A percentile compares a stretch with the other conserved stretches of the same genome.
These are phyloP conservation scores for Micropoecilia bifurca DNA, from an alignment of 2,797 vertebrate genomes.

Conservation along the genomic window DNA sequence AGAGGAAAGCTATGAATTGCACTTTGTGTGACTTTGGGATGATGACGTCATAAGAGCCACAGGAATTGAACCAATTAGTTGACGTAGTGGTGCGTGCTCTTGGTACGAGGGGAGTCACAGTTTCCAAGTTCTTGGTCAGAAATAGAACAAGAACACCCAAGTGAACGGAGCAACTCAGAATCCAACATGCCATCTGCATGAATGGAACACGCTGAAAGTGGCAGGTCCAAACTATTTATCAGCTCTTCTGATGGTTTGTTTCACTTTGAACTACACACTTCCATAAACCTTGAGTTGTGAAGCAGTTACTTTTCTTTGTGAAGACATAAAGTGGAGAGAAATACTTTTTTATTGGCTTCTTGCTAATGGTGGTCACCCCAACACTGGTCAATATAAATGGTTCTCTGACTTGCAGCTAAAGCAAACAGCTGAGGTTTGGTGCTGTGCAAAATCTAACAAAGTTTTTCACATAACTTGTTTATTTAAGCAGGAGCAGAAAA, in stretches of 20 bases:
- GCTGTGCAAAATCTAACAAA: background rate
- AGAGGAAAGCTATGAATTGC: background rate
- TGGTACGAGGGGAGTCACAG: background rate
- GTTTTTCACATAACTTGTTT: background rate
- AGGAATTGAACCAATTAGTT: background rate
- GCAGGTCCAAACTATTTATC: background rate
- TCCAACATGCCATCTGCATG: background rate
- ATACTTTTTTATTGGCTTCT: background rate
- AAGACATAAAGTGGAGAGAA: background rate
- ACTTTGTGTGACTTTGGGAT: background rate
- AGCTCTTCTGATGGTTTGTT: background rate
- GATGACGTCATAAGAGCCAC: background rate
- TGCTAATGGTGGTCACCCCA: background rate
- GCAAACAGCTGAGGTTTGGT: background rate
- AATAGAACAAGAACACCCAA: background rate
- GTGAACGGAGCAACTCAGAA: background rate
- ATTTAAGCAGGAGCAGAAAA: background rate
- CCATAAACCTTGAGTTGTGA: background rate
- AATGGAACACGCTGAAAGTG: background rate
- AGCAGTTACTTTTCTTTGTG: background rate
- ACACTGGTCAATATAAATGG: background rate
- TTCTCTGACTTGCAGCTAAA: background rate
- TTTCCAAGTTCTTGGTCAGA: background rate
- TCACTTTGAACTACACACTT: background rate
- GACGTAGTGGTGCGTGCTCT: background rate